Conservation (phyloP, 1,140 invertebrate genomes). For the Mercenaria mercenaria region DNA sequence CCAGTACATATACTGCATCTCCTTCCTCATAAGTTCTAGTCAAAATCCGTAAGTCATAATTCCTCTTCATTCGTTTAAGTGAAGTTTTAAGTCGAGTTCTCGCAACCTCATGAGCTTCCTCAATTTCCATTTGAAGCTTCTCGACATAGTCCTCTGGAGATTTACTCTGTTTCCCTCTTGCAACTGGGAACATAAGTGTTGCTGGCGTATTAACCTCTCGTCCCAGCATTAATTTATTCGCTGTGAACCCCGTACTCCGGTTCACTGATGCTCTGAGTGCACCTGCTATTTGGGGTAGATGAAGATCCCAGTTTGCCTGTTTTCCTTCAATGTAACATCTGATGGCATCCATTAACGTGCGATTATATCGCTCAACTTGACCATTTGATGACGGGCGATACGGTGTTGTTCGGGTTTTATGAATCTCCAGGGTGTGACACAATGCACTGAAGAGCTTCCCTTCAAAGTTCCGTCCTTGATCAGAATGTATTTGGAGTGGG, state of each 20-base stretch:
- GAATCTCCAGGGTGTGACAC: too few relatives aligned
- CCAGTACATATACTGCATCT: constrained; percentile 4
- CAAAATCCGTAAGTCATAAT: not conserved
- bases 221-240: constrained; percentile 23
- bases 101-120: not conserved
- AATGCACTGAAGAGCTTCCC: too few relatives aligned
- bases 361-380: constrained; percentile 76
- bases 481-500: constrained; percentile 52
- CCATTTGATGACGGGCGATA: too few relatives aligned
- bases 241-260: not conserved
- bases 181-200: not conserved
- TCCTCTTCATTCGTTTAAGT: not conserved
- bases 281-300: constrained; percentile 4
- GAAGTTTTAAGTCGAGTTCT: not conserved
- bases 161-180: not conserved
- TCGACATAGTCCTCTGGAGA: not conserved
- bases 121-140: not conserved
- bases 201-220: constrained; percentile 31
- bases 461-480: constrained; percentile 66
- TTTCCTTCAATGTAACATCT: not conserved
- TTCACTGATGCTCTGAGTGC: not conserved
- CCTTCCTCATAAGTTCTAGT: constrained; percentile 29
- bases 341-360: not conserved
- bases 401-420: constrained; percentile 69
- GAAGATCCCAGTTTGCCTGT: not conserved